These are phyloP conservation scores for Pampusana beccarii DNA, from an alignment of 2,113 vertebrate genomes.

Conservation along the genomic window DNA sequence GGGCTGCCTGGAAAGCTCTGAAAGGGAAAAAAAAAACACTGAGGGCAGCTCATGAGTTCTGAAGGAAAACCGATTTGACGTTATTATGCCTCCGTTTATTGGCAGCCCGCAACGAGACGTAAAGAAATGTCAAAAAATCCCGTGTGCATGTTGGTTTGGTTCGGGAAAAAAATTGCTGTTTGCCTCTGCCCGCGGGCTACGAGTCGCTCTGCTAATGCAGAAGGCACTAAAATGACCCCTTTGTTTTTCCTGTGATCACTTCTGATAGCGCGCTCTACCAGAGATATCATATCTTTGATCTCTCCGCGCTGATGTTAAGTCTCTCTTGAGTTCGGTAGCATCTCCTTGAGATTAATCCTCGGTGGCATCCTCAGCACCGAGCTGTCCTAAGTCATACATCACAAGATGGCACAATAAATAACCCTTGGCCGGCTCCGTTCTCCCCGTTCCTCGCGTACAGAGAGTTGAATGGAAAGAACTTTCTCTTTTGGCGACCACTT, in stretches of 20 bases:
- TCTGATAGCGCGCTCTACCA: constrained; percentile 71
- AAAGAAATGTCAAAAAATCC: constrained; percentile 44
- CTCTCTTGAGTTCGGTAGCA: constrained; percentile 76
- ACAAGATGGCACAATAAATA: constrained; percentile 67
- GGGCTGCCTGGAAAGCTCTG: neutral
- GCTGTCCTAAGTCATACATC: constrained; percentile 91
- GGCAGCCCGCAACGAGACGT: constrained; percentile 14
- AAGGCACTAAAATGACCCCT: constrained; percentile 63
- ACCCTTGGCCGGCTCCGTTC: neutral
- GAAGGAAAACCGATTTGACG: neutral
- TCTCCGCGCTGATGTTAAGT: constrained; percentile 77
- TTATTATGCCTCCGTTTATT: constrained; percentile 32
- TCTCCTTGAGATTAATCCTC: constrained; percentile 87
- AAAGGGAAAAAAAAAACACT: neutral
- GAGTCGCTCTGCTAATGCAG: constrained; percentile 41
- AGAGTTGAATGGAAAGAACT: neutral
- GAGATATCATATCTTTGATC: constrained; percentile 85
- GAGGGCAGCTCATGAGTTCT: neutral
- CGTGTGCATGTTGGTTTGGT: neutral
- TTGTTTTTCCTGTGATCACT: constrained; percentile 70
- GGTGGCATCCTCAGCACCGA: constrained; percentile 82
- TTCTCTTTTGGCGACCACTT: neutral
- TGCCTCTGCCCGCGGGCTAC: constrained; percentile 22
- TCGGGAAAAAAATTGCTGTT: neutral
- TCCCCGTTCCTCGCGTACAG: accelerated